Conservation (phyloP, 1,140 invertebrate genomes). For the Pseudomyrmex dendroicus region DNA sequence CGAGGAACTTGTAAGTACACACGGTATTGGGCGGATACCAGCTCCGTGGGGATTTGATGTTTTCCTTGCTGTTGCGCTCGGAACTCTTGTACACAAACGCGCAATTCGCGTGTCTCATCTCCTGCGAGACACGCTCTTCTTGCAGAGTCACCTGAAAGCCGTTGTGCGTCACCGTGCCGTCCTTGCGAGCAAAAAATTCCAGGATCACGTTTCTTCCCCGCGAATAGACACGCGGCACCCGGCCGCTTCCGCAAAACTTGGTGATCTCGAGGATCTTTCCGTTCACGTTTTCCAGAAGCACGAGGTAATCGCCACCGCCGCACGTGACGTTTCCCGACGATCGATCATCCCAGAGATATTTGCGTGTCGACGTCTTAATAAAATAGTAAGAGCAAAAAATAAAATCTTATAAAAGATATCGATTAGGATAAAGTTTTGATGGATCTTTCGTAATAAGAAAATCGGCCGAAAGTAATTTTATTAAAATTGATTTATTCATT, state of each 20-base stretch:
- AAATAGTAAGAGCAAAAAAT: neutral
- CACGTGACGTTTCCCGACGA: constrained; percentile 65
- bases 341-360: constrained; percentile 62
- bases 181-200: constrained; percentile 76
- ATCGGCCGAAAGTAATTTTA: no score
- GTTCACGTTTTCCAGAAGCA: constrained; percentile 76
- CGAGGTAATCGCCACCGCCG: constrained; percentile 78
- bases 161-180: constrained; percentile 80
- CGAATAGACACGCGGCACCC: constrained; percentile 78
- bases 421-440: neutral
- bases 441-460: no score
- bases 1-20: constrained; percentile 79
- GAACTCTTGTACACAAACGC: constrained; percentile 76
- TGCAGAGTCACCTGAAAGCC: constrained; percentile 79
- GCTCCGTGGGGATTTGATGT: constrained; percentile 71
- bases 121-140: constrained; percentile 67
- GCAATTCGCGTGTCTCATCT: constrained; percentile 68
- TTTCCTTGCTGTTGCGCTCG: constrained; percentile 69
- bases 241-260: constrained; percentile 78
- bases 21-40: constrained; percentile 80
- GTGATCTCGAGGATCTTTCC: constrained; percentile 77
- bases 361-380: constrained; percentile 60
- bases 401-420: neutral
- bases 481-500: no score
- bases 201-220: constrained; percentile 77